Evolutionary conservation across 2,797 vertebrate species (phyloP).

Genomic region (Sebastes alutus): DNA sequence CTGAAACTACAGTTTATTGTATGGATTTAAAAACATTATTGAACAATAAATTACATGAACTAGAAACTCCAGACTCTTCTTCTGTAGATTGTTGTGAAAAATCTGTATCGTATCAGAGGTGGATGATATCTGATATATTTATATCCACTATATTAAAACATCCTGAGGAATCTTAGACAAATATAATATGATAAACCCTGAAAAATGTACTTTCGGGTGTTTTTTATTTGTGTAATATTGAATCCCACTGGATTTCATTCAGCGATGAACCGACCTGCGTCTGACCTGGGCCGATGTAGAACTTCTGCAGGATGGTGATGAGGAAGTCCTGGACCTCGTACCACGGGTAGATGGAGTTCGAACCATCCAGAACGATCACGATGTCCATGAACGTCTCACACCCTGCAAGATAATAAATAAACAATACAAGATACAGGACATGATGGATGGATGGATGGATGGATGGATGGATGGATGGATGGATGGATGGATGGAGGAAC

Average conservation of each 20-base stretch:
- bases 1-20: background rate
- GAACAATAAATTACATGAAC: too few relatives aligned
- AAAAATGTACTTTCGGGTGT: too few relatives aligned
- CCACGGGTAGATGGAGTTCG: constrained; percentile 99
- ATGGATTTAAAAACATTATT: too few relatives aligned
- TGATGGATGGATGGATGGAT: background rate
- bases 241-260: background rate
- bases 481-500: background rate
- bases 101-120: background rate
- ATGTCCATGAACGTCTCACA: constrained; percentile 99
- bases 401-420: constrained; percentile 72
- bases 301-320: constrained; percentile 95
- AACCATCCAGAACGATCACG: constrained; percentile 95
- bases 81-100: too few relatives aligned
- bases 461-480: background rate
- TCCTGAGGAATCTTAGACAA: too few relatives aligned
- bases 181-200: too few relatives aligned
- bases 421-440: background rate
- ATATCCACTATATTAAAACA: too few relatives aligned
- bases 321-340: constrained; percentile 95
- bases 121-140: background rate
- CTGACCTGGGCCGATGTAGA: constrained; percentile 93
- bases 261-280: constrained; percentile 87
- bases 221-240: background rate
- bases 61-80: too few relatives aligned